These are phyloP conservation scores for Cotesia glomerata DNA, from an alignment of 1,140 invertebrate genomes.

Conservation along the genomic window DNA sequence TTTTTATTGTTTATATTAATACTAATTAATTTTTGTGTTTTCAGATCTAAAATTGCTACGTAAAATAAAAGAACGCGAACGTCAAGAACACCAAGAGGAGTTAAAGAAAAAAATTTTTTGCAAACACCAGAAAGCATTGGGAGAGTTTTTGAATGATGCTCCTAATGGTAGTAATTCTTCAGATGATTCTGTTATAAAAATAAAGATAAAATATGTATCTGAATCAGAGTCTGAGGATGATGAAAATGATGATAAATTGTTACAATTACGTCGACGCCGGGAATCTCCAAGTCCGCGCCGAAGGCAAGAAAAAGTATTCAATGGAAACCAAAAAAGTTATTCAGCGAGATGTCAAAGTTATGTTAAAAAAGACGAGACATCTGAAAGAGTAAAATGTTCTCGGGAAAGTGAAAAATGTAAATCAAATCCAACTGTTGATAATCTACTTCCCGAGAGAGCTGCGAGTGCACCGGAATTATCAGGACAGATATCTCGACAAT, in stretches of 20 bases:
- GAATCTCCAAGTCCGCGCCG: neutral
- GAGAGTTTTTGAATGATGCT: conserved; percentile 37
- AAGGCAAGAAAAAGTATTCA: neutral
- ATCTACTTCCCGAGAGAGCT: conserved; percentile 7
- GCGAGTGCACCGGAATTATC: conserved; percentile 35
- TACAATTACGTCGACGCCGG: neutral
- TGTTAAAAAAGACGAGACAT: neutral
- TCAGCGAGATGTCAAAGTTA: neutral
- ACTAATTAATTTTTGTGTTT: conserved; percentile 9
- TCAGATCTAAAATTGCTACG: conserved; percentile 55
- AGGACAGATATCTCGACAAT: conserved; percentile 10
- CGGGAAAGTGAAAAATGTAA: neutral
- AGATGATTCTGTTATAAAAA: conserved; percentile 42
- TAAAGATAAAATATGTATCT: conserved; percentile 41
- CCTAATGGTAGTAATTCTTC: conserved; percentile 19
- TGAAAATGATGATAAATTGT: conserved; percentile 5
- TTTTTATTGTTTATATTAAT: neutral
- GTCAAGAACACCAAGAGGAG: conserved; percentile 48
- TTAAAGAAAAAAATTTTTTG: conserved; percentile 47
- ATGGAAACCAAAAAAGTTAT: neutral
- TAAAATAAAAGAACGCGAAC: conserved; percentile 54
- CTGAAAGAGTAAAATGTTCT: conserved; percentile 3
- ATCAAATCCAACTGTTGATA: neutral
- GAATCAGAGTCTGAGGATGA: conserved; percentile 36
- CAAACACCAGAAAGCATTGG: conserved; percentile 41